Base-by-base conservation (phyloP, 2,888 invertebrate species). In the Pyrochroa serraticornis region DNA sequence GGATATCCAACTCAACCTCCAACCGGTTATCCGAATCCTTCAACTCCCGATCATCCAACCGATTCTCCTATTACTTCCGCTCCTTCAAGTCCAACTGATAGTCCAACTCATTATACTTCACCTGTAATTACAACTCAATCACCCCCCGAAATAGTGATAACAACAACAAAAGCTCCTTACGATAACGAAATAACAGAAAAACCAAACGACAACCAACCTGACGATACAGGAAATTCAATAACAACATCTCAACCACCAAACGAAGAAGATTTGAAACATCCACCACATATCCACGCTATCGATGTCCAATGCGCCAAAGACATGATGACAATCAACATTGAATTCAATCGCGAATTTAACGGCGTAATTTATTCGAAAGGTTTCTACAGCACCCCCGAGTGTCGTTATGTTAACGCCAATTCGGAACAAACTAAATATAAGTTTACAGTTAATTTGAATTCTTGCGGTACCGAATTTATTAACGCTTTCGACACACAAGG, bases 301-400 rank as follows among this genome's bases (percentile, higher is more conserved):
- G 85, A 89, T 36, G 92, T 92, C 0, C 84, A 89, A 69, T 92
- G 92, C 70, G 88, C 89, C 55, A 91, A 91, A 74, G 90, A 90
- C 63, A 87, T 88, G 86, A 92, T 92, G 92, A 89, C 87, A 1
- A 91, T 92, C 58, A 86, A 88, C 65, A 85, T 92, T 7, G 89
- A 90, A 76, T 92, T 92, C 77, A 90, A 91, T 75, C 84, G 88
- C 60, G 82, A 80, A 10, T 92, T 90, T 74, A 85, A 91, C 65
- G 92, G 92, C 0, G 83, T 92, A 8, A 90, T 92, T 65, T 92
- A 92, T 71, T 90, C 91, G 0, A 91, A 91, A 81, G 60, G 91
- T 42, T 87, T 83, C 76, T 87, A 82, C 74, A 86, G 82, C 65
- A 86, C 86, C 64, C 84, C 85, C 0, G 85, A 86, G 44, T 92